phyloP scores from a whole-genome alignment of 2,888 invertebrate genomes.

The Prosapia bicincta region DNA sequence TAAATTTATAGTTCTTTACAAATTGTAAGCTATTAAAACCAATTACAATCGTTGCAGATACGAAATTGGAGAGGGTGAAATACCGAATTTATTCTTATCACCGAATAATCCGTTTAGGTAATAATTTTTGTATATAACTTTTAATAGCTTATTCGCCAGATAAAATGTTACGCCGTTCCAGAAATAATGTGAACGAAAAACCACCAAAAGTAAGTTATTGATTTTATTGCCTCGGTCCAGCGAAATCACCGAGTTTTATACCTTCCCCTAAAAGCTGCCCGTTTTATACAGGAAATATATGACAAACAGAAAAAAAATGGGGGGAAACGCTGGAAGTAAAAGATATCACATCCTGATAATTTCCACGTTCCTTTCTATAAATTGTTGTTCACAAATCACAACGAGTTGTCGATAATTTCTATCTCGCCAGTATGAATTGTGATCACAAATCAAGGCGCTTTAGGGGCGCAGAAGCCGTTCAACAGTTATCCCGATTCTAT shows the following conservation, averaged over 20 bases:
- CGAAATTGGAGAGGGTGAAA: too few species aligned
- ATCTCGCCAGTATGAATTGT: neutral
- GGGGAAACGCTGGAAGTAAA: neutral
- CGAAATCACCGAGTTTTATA: neutral
- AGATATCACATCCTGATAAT: neutral
- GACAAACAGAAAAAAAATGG: neutral
- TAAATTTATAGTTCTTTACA: too few species aligned
- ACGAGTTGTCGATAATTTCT: neutral
- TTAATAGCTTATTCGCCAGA: too few species aligned
- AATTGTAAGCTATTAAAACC: too few species aligned
- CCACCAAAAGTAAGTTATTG: too few species aligned
- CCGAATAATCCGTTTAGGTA: too few species aligned
- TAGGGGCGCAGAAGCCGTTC: neutral
- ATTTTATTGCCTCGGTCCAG: neutral
- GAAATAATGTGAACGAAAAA: too few species aligned
- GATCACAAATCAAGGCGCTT: neutral
- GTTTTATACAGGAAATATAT: neutral
- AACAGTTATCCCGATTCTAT: neutral
- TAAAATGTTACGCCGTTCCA: too few species aligned
- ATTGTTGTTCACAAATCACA: constrained; percentile 2
- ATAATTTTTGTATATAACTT: too few species aligned
- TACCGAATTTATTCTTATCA: too few species aligned
- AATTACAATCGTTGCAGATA: too few species aligned
- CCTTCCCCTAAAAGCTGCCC: neutral
- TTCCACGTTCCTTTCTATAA: neutral